phyloP scores from a whole-genome alignment of 2,797 vertebrate species.

The Hemibagrus guttatus region DNA sequence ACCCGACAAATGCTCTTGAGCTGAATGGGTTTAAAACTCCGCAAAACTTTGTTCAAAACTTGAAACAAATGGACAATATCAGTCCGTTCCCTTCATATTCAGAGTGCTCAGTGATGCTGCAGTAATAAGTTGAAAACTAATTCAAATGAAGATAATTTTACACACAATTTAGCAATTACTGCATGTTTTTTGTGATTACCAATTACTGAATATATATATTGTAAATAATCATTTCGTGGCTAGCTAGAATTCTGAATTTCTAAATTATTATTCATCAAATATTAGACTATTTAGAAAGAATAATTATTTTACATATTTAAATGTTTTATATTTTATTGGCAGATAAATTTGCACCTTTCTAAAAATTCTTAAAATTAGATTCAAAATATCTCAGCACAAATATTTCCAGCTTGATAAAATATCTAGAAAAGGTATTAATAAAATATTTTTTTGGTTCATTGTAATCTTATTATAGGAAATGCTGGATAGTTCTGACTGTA shows the following conservation, averaged over 20 bases:
- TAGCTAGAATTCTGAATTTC: not conserved
- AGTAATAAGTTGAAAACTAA: not conserved
- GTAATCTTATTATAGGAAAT: not conserved
- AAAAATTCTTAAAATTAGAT: not conserved
- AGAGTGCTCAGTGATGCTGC: not conserved
- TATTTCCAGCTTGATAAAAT: not conserved
- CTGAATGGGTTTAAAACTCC: constrained; percentile 4
- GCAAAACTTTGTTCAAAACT: constrained; percentile 19
- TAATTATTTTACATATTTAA: not conserved
- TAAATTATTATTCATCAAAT: not conserved
- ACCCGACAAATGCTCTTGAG: not conserved
- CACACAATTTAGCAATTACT: constrained; percentile 15
- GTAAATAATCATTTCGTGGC: not conserved
- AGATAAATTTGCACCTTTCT: too few species aligned
- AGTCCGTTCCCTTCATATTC: not conserved
- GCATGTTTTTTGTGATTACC: not conserved
- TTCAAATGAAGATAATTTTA: constrained; percentile 6
- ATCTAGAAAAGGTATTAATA: not conserved
- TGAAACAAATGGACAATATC: not conserved
- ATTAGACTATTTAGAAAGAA: not conserved
- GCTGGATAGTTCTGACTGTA: not conserved
- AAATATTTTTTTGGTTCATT: not conserved
- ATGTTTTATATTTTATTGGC: not conserved
- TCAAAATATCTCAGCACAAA: not conserved
- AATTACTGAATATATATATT: not conserved